Evolutionary conservation across 1,140 invertebrate species (phyloP), one percentile per base, ranked within the genome.

Genomic region (Physella acuta): DNA sequence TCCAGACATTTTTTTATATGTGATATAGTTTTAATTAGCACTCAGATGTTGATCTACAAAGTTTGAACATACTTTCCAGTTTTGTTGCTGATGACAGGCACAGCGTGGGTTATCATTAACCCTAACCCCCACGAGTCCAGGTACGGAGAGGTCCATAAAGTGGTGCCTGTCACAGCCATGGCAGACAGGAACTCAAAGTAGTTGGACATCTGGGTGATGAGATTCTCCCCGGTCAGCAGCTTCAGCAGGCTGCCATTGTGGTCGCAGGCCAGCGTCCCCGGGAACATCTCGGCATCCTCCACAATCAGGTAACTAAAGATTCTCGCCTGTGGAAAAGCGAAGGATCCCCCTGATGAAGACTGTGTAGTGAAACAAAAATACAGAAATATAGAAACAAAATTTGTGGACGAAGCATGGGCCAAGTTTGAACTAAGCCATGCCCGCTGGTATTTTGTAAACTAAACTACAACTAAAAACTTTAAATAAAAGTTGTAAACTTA

Each of bases 251-350:
- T 84, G 33, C 85, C 85, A 39, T 75, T 75, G 74, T 84, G 81
- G 31, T 73, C 68, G 76, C 85, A 86, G 11, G 85, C 82, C 37
- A 85, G 74, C 61, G 78, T 81, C 0, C 85, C 85, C 8, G 85
- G 85, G 65, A 86, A 85, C 30, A 77, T 69, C 68, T 86, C 84
- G 8, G 84, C 85, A 75, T 85, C 83, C 33, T 86, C 85, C 56
- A 84, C 79, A 2, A 84, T 85, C 31, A 86, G 75, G 71, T 85
- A 86, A 66, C 85, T 86, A 73, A 86, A 86, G 44, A 86, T 84
- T 63, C 85, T 73, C 2, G 84, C 82, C 82, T 83, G 70, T 16
- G 77, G 26, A 16, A 66, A 14, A 34, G 28, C 5, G 20, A 24
- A n/a, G 8, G 11, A 24, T n/a, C n/a, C n/a, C n/a, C n/a, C n/a